Conservation (phyloP, 2,888 invertebrate species). For the Amblyjoppa proteus region DNA sequence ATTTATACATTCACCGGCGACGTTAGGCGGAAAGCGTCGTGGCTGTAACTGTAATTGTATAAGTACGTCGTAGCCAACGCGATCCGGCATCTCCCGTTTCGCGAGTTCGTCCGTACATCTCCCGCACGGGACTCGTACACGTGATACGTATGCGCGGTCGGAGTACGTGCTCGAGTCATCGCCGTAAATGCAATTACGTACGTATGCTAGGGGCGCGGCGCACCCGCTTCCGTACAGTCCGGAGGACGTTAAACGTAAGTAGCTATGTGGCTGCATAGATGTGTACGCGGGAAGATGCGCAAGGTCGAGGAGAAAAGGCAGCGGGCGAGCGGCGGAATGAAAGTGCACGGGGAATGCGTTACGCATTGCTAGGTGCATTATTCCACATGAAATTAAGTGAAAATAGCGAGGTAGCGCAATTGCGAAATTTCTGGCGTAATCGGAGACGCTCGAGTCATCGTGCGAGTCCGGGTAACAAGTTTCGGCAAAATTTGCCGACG, state of each 20-base stretch:
- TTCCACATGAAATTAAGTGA: constrained; percentile 7
- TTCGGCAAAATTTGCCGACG: constrained; percentile 30
- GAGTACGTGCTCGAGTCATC: constrained; percentile 55
- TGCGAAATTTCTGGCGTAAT: not conserved
- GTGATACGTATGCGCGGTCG: constrained; percentile 27
- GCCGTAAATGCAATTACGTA: constrained; percentile 61
- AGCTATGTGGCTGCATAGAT: not conserved
- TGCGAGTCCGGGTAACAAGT: not conserved
- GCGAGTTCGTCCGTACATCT: constrained; percentile 11
- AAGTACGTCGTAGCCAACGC: constrained; percentile 27
- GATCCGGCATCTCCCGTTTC: not conserved
- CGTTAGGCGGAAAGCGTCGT: constrained; percentile 3
- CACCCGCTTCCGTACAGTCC: not conserved
- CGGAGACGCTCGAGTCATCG: not conserved
- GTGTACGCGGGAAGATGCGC: not conserved
- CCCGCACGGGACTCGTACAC: constrained; percentile 10
- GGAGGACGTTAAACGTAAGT: constrained; percentile 8
- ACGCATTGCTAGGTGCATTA: not conserved
- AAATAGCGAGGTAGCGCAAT: not conserved
- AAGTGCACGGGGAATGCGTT: constrained; percentile 12
- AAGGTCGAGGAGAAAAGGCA: not conserved
- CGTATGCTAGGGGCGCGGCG: constrained; percentile 14
- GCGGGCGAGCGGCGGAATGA: not conserved
- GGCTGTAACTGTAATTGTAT: constrained; percentile 52
- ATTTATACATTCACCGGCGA: constrained; percentile 36